Base-by-base conservation (phyloP, 1,140 invertebrate genomes). In the Uloborus diversus region DNA sequence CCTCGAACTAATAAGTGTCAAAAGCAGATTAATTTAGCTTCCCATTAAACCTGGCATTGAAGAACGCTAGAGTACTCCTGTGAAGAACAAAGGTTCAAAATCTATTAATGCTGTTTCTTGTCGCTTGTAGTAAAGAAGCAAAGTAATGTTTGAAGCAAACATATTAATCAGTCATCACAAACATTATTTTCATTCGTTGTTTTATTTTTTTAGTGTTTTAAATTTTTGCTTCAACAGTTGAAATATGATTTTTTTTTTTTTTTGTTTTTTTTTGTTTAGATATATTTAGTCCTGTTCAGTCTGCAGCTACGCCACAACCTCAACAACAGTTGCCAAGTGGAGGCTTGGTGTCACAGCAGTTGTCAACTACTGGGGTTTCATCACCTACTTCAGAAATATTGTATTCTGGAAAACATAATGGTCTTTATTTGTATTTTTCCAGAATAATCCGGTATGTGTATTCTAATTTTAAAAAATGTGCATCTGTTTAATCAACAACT, bases 341-440 rank as follows among this genome's bases (percentile, higher is more conserved):
- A 5, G 33, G 35, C 49, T 33, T 69, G 14, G 13, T 53, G 4
- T n/a, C 49, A 9, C 64, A 68, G 14, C 75, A 30, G 4, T 13
- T 61, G 7, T n/a, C 76, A 33, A 61, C 13, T 61, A 32, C 76
- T 27, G 28, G 32, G 17, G 28, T 69, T 30, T 9, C 76, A 25
- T 25, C 49, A 9, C 23, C 84, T 37, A 47, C 82, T 47, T 78
- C 90, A 59, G 90, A 91, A 80, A 86, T 90, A 5, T 88, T 90
- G 53, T 94, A 91, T 85, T 96, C 94, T 2, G 90, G 93, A 3
- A 96, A 96, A 87, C 96, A 98, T 85, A 95, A 96, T 85, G 96
- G 95, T 1, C 88, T 99, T 0, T 99, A 98, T 87, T 88, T 98
- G 3, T 96, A 95, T 84, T 90, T 97, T 9, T 91, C 93, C 28